Evolutionary conservation across 2,113 vertebrate species (phyloP).

Genomic region (Bos taurus): ARS-UCD2.0 NC_037332.1:37898001-37898500

Average conservation of each 20-base stretch:
- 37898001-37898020: constrained; percentile 38
- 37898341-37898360: neutral
- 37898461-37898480: neutral
- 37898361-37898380: neutral
- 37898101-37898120: neutral
- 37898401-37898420: neutral
- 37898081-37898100: neutral
- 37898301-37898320: neutral
- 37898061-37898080: constrained; percentile 28
- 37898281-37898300: constrained; percentile 12
- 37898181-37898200: neutral
- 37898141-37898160: neutral
- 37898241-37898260: neutral
- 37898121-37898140: neutral
- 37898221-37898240: neutral
- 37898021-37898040: constrained; percentile 43
- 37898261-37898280: neutral
- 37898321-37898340: constrained; percentile 13
- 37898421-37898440: neutral
- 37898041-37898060: neutral
- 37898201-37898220: neutral
- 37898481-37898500: neutral
- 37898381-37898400: neutral
- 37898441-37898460: neutral
- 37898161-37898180: neutral